A percentile compares a stretch with the other conserved stretches of the same genome.
These are phyloP conservation scores for Poecilia gillii DNA, from an alignment of 2,797 vertebrate genomes.

Conservation along the genomic window DNA sequence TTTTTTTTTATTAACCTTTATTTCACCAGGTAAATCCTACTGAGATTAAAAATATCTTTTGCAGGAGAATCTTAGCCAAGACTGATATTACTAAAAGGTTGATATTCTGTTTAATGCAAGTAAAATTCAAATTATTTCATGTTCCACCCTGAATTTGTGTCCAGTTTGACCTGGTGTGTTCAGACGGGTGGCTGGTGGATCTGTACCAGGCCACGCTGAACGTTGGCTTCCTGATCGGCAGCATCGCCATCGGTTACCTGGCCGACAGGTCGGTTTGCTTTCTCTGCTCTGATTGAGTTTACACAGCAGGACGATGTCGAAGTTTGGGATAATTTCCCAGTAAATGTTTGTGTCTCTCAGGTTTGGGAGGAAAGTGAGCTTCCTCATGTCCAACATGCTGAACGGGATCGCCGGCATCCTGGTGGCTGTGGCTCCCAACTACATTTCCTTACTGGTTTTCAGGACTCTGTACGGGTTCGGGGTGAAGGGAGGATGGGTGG, in stretches of 20 bases:
- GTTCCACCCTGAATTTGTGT: background rate
- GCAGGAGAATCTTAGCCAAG: too few species aligned
- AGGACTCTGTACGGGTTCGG: slow-evolving; percentile 91
- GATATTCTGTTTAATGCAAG: too few species aligned
- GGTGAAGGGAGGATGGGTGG: slow-evolving; percentile 94
- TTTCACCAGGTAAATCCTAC: too few species aligned
- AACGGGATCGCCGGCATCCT: slow-evolving; percentile 87
- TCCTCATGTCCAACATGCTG: slow-evolving; percentile 88
- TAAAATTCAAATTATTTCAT: too few species aligned
- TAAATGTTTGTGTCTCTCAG: slow-evolving; percentile 66
- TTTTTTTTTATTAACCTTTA: too few species aligned
- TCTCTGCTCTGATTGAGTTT: background rate
- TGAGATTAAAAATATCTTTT: too few species aligned
- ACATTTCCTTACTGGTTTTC: slow-evolving; percentile 88
- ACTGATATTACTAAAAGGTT: too few species aligned
- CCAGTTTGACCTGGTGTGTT: slow-evolving; percentile 93
- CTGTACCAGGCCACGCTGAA: slow-evolving; percentile 91
- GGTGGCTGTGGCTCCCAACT: slow-evolving; percentile 90
- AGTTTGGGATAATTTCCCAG: background rate
- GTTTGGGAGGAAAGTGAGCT: slow-evolving; percentile 89
- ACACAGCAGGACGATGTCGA: too few species aligned
- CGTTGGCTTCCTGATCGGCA: slow-evolving; percentile 90
- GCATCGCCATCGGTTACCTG: slow-evolving; percentile 89
- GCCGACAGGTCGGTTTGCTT: slow-evolving; percentile 87
- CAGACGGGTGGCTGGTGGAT: slow-evolving; percentile 89